Evolutionary conservation across 2,888 invertebrate genomes (phyloP).

Genomic region (Desoria tigrina): DNA sequence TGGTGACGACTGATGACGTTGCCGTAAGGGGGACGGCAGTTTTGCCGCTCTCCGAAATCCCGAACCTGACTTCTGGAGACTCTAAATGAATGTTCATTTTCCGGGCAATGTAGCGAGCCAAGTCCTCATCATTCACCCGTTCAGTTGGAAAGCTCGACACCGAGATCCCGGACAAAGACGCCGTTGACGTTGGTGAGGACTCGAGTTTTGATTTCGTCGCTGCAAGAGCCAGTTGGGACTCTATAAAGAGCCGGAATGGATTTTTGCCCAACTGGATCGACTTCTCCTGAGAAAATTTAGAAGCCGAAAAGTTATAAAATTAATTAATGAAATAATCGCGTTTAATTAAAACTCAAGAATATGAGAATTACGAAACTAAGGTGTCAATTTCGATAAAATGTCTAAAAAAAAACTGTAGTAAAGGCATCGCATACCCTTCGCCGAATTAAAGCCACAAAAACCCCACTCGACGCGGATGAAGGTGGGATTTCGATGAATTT

Average conservation of each 20-base stretch:
- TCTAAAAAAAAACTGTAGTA: not conserved
- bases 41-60: not conserved
- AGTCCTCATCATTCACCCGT: conserved; percentile 20
- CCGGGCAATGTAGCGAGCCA: conserved; percentile 19
- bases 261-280: too few species aligned
- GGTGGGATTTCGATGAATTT: conserved; percentile 5
- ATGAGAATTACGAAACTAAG: too few species aligned
- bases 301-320: too few species aligned
- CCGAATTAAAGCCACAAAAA: conserved; percentile 13
- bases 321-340: too few species aligned
- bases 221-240: too few species aligned
- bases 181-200: too few species aligned
- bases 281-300: too few species aligned
- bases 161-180: too few species aligned
- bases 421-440: conserved; percentile 11
- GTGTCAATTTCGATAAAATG: too few species aligned
- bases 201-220: too few species aligned
- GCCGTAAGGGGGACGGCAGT: conserved; percentile 6
- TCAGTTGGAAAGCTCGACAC: not conserved
- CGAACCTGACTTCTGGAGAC: not conserved
- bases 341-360: too few species aligned
- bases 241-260: too few species aligned
- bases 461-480: conserved; percentile 17
- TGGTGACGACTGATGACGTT: conserved; percentile 15
- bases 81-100: conserved; percentile 16